A percentile compares a stretch with the other conserved stretches of the same genome.
Conservation (phyloP, 2,113 vertebrate genomes). For the Sclerurus mexicanus region DNA sequence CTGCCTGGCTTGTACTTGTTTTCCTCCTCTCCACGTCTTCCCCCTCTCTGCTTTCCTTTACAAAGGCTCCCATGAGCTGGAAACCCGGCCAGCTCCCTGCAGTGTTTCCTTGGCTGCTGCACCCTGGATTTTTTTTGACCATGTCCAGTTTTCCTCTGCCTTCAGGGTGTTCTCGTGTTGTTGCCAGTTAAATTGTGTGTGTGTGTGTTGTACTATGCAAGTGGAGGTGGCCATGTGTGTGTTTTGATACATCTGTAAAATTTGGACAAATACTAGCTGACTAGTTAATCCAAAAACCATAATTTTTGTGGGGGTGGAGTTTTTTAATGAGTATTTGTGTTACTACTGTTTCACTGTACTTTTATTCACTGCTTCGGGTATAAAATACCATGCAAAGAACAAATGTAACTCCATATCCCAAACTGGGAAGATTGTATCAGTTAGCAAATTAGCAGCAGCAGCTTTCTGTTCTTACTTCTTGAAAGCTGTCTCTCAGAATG, state of each 20-base stretch:
- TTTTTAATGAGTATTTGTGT: not conserved
- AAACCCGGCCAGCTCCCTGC: not conserved
- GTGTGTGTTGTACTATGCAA: accelerated
- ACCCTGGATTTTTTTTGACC: not conserved
- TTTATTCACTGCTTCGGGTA: not conserved
- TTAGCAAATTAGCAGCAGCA: not conserved
- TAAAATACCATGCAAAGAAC: not conserved
- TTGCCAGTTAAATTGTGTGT: not conserved
- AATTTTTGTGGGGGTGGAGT: not conserved
- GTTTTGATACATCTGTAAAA: not conserved
- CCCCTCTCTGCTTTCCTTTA: not conserved
- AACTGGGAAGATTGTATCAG: constrained; percentile 5
- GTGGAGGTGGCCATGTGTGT: accelerated
- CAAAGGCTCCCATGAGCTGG: not conserved
- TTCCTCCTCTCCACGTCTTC: not conserved
- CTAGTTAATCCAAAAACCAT: not conserved
- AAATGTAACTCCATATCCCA: constrained; percentile 10
- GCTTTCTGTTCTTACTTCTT: not conserved
- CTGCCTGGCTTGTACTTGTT: not conserved
- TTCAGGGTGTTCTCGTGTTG: not conserved
- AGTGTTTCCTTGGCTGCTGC: not conserved
- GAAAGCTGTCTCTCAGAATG: not conserved
- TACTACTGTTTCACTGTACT: not conserved
- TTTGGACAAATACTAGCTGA: not conserved
- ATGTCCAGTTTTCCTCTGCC: not conserved